Evolutionary conservation across 2,888 invertebrate genomes (phyloP).

Genomic region (Lycaena phlaeas): DNA sequence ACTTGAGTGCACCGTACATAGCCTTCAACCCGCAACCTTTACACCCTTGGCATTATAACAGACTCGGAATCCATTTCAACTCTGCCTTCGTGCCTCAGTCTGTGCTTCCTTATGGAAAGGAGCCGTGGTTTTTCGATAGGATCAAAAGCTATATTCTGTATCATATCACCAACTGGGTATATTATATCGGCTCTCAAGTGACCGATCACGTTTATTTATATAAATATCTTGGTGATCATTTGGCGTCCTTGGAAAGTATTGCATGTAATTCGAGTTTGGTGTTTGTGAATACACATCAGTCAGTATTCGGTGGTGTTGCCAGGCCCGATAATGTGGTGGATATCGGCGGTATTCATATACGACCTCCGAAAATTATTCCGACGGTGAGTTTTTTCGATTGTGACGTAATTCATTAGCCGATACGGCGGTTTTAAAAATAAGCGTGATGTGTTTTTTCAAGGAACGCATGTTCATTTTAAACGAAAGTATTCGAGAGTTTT

Average conservation of each 20-base stretch:
- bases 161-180: slow-evolving; percentile 57
- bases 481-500: too few species aligned
- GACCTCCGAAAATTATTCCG: slow-evolving; percentile 60
- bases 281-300: slow-evolving; percentile 78
- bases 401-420: neutral
- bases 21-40: slow-evolving; percentile 69
- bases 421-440: neutral
- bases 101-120: slow-evolving; percentile 51
- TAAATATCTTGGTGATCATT: slow-evolving; percentile 62
- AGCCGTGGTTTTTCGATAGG: slow-evolving; percentile 61
- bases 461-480: neutral
- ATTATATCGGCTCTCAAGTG: slow-evolving; percentile 57
- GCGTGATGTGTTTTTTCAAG: neutral
- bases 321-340: slow-evolving; percentile 75
- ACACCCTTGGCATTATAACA: slow-evolving; percentile 68
- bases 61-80: slow-evolving; percentile 66
- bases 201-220: slow-evolving; percentile 59
- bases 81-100: slow-evolving; percentile 63
- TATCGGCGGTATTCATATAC: slow-evolving; percentile 77
- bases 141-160: slow-evolving; percentile 53
- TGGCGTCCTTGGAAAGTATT: slow-evolving; percentile 71
- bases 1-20: slow-evolving; percentile 77
- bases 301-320: slow-evolving; percentile 73
- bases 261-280: slow-evolving; percentile 71
- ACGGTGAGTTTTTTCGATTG: slow-evolving; percentile 37